A percentile compares a stretch with the other conserved stretches of the same genome.
Evolutionary conservation across 2,888 invertebrate genomes (phyloP).

Genomic region (Phyllotreta striolata): DNA sequence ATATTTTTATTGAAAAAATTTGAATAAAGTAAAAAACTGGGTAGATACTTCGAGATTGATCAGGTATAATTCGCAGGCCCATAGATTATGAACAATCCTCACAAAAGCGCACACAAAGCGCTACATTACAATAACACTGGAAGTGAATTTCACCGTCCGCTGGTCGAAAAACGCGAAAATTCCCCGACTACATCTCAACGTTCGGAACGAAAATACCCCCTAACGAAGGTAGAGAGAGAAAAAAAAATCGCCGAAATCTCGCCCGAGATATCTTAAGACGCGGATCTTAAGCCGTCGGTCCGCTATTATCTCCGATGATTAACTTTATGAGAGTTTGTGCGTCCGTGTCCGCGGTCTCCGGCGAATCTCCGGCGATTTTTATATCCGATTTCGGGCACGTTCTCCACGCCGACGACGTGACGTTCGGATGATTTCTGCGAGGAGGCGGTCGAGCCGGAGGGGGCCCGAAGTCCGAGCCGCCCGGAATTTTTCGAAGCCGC

Average conservation of each 20-base stretch:
- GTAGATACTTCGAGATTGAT: too few species aligned
- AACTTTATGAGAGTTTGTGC: conserved; percentile 47
- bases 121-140: conserved; percentile 10
- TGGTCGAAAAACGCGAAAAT: conserved; percentile 8
- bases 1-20: too few species aligned
- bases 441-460: too few species aligned
- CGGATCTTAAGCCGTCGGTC: conserved; percentile 24
- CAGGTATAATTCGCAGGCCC: too few species aligned
- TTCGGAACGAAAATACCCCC: too few species aligned
- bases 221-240: too few species aligned
- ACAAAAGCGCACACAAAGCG: conserved; percentile 1
- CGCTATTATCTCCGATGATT: conserved; percentile 45
- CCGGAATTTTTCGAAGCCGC: too few species aligned
- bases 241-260: too few species aligned
- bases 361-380: conserved; percentile 53
- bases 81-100: background rate
- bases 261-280: too few species aligned
- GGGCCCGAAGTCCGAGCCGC: conserved; percentile 20
- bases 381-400: conserved; percentile 58
- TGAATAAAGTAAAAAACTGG: too few species aligned
- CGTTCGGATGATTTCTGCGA: conserved; percentile 49
- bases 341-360: conserved; percentile 45
- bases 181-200: background rate
- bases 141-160: conserved; percentile 9
- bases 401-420: conserved; percentile 55